A percentile compares a stretch with the other conserved stretches of the same genome.
Conservation (phyloP, 2,113 vertebrate genomes). For the Philantomba maxwellii region DNA sequence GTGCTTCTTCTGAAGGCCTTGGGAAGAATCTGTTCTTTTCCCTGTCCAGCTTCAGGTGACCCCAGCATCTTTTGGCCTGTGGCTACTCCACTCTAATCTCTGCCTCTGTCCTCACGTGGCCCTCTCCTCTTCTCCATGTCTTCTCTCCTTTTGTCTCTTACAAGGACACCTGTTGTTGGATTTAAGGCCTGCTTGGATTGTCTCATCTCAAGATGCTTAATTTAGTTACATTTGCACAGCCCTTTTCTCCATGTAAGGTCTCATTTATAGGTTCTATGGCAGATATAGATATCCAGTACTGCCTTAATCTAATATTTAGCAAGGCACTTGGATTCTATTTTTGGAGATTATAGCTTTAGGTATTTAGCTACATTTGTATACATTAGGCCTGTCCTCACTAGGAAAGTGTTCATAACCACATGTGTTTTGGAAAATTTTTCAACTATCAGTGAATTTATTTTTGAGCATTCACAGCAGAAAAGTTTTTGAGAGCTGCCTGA, state of each 20-base stretch:
- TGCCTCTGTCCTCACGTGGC: not conserved
- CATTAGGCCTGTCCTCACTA: not conserved
- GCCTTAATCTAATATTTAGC: not conserved
- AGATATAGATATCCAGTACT: not conserved
- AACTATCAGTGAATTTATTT: not conserved
- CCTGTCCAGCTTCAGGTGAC: not conserved
- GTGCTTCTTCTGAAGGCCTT: not conserved
- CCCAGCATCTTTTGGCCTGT: not conserved
- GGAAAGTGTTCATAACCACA: not conserved
- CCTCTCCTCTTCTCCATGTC: not conserved
- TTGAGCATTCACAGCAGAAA: not conserved
- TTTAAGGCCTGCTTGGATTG: not conserved
- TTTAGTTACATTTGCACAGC: not conserved
- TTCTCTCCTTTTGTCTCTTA: not conserved
- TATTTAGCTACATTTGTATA: not conserved
- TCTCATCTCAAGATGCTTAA: not conserved
- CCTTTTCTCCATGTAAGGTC: not conserved
- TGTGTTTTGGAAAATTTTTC: not conserved
- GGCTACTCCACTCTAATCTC: not conserved
- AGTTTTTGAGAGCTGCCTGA: not conserved
- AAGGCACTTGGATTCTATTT: not conserved
- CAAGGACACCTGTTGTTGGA: not conserved
- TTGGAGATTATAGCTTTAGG: not conserved
- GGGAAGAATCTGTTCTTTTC: not conserved
- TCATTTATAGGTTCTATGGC: not conserved